A percentile compares a stretch with the other conserved stretches of the same genome.
These are phyloP conservation scores for Phrynocephalus vlangalii DNA, from an alignment of 2,797 vertebrate genomes.

Conservation along the genomic window DNA sequence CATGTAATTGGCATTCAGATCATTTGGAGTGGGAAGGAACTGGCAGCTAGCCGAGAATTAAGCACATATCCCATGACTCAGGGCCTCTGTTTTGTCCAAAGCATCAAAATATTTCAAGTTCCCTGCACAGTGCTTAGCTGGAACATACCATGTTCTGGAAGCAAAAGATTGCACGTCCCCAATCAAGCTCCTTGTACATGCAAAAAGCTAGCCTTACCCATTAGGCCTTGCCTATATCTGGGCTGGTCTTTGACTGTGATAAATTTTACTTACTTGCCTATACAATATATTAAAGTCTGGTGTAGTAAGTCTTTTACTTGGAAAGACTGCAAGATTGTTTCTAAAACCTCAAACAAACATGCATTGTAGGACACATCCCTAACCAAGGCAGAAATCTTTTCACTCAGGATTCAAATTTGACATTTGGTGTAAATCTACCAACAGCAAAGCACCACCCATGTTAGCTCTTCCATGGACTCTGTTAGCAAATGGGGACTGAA, in stretches of 20 bases:
- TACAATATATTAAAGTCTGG: not conserved
- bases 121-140: not conserved
- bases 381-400: not conserved
- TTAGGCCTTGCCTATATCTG: not conserved
- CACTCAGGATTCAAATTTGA: not conserved
- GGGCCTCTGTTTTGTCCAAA: not conserved
- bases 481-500: not conserved
- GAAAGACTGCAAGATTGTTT: not conserved
- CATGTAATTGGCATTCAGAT: constrained; percentile 31
- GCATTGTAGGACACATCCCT: not conserved
- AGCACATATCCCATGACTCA: constrained; percentile 9
- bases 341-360: not conserved
- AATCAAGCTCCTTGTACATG: not conserved
- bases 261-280: not conserved
- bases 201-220: not conserved
- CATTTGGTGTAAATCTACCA: not conserved
- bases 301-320: not conserved
- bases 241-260: no score
- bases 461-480: not conserved
- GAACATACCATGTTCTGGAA: constrained; percentile 9
- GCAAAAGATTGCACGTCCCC: not conserved
- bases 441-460: not conserved
- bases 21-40: constrained; percentile 1
- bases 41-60: constrained; percentile 8
- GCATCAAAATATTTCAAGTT: constrained; percentile 2